Conservation (phyloP, 1,140 invertebrate genomes). For the Diorhabda elongata region DNA sequence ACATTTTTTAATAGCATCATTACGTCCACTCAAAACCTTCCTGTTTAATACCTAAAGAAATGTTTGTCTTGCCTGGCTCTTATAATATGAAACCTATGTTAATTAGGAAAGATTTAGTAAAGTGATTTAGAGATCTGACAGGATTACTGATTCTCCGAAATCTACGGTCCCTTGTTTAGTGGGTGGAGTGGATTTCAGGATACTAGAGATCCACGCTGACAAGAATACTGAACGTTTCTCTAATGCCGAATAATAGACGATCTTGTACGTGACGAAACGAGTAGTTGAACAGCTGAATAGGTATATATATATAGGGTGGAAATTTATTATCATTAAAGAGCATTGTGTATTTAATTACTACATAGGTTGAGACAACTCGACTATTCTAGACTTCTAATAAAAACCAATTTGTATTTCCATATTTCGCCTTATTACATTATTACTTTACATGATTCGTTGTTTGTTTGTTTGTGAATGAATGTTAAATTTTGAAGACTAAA, state of each 20-base stretch:
- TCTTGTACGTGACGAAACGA: background rate
- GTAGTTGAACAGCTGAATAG: background rate
- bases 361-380: too few relatives aligned
- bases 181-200: background rate
- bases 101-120: slow-evolving; percentile 19
- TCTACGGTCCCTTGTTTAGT: background rate
- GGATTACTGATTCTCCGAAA: slow-evolving; percentile 3
- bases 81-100: slow-evolving; percentile 16
- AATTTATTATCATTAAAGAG: too few relatives aligned
- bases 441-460: too few relatives aligned
- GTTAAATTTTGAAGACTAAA: too few relatives aligned
- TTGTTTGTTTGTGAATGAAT: too few relatives aligned
- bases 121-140: slow-evolving; percentile 14
- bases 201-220: background rate
- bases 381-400: too few relatives aligned
- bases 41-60: slow-evolving; percentile 1
- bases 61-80: slow-evolving; percentile 15
- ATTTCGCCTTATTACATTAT: too few relatives aligned
- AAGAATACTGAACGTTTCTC: background rate
- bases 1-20: background rate
- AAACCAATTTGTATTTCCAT: too few relatives aligned
- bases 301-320: too few relatives aligned
- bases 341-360: too few relatives aligned
- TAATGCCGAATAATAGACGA: background rate
- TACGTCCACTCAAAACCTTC: background rate